Conservation (phyloP, 2,888 invertebrate species). For the Stenichneumon culpator region DNA sequence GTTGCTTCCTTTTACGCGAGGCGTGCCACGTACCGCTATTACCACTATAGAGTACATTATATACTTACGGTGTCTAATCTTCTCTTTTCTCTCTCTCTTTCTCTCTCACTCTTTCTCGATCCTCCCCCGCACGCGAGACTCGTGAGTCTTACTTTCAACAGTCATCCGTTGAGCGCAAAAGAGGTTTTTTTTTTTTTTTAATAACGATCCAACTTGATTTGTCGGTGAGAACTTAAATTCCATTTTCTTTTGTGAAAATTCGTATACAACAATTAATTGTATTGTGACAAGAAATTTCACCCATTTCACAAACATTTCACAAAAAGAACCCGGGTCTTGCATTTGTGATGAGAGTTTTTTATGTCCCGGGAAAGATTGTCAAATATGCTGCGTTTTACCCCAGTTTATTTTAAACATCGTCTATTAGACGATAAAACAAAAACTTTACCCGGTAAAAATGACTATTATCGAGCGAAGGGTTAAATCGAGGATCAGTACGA, state of each 20-base stretch:
- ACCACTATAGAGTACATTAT: slow-evolving; percentile 17
- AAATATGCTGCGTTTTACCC: neutral
- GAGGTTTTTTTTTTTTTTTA: neutral
- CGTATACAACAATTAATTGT: neutral
- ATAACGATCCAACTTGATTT: neutral
- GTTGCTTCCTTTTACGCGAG: slow-evolving; percentile 75
- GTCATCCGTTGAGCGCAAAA: neutral
- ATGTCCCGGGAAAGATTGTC: too few relatives aligned
- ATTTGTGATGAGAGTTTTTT: too few relatives aligned
- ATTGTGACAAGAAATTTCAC: too few relatives aligned
- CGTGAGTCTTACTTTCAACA: slow-evolving; percentile 10
- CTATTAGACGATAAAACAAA: neutral
- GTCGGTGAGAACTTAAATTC: neutral
- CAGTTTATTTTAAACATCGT: neutral
- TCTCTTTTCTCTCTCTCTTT: slow-evolving; percentile 31
- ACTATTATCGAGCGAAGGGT: neutral
- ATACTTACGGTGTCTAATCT: slow-evolving; percentile 42
- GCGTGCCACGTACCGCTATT: slow-evolving; percentile 50
- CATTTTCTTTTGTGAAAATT: neutral
- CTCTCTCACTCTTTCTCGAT: neutral
- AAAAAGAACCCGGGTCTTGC: too few relatives aligned
- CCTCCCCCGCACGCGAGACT: slow-evolving; percentile 2
- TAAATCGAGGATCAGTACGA: neutral
- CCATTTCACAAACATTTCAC: too few relatives aligned
- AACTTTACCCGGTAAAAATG: neutral